Percentiles rank a stretch among this genome's conserved stretches.
phyloP scores from a whole-genome alignment of 2,797 vertebrate species.

The Scarus forsteni region DNA sequence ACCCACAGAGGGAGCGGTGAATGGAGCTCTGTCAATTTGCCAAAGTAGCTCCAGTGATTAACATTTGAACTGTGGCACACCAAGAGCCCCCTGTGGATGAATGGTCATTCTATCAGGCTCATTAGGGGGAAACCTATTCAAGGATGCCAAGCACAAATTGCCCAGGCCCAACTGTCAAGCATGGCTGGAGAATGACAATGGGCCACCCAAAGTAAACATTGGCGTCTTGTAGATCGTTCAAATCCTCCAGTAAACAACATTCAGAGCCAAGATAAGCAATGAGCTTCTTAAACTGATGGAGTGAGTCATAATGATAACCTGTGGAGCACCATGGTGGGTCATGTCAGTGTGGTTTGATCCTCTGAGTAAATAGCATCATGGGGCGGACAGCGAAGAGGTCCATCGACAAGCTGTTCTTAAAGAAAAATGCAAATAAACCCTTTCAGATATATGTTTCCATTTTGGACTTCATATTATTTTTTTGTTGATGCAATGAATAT shows the following conservation, averaged over 20 bases:
- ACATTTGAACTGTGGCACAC: slow-evolving; percentile 84
- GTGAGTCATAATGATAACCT: slow-evolving; percentile 71
- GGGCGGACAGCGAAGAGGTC: slow-evolving; percentile 18
- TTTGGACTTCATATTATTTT: too few species aligned
- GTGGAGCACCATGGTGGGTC: slow-evolving; percentile 48
- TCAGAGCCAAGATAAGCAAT: slow-evolving; percentile 69
- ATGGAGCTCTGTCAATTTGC: slow-evolving; percentile 82
- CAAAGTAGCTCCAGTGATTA: slow-evolving; percentile 84
- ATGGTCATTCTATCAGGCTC: slow-evolving; percentile 82
- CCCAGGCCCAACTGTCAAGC: slow-evolving; percentile 74
- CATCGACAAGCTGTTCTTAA: slow-evolving; percentile 2
- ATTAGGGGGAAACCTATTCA: slow-evolving; percentile 78
- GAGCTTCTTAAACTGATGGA: slow-evolving; percentile 69
- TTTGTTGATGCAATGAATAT: too few species aligned
- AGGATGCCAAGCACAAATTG: slow-evolving; percentile 79
- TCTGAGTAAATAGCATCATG: slow-evolving; percentile 44
- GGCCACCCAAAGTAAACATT: slow-evolving; percentile 70
- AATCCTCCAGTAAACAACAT: slow-evolving; percentile 71
- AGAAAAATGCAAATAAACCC: slow-evolving; percentile 1
- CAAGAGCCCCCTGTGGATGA: slow-evolving; percentile 81
- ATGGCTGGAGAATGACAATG: slow-evolving; percentile 74
- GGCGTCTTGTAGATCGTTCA: slow-evolving; percentile 43
- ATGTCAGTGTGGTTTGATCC: slow-evolving; percentile 46
- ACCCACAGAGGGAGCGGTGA: slow-evolving; percentile 71
- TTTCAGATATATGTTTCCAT: neutral